Evolutionary conservation across 2,113 vertebrate species (phyloP), one percentile per base, ranked within the genome.

Genomic region (Vireo altiloquus): DNA sequence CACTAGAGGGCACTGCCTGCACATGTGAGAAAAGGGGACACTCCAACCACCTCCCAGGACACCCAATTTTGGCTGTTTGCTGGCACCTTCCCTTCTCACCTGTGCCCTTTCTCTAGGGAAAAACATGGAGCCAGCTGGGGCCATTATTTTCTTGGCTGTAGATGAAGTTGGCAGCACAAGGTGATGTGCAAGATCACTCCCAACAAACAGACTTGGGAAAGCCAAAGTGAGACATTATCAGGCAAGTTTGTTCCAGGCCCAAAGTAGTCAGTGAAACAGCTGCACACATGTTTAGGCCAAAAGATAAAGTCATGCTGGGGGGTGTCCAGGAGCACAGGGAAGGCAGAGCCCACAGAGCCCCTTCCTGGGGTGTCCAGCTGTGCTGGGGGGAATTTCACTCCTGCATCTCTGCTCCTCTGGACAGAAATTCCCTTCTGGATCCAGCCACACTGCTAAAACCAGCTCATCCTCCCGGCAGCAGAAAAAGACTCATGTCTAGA

Each of bases 1-100:
- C 98, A 95, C 98, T 97, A 98, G 98, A 97, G 98, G 98, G 96
- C 98, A 98, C 78, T 97, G 94, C 95, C 64, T 96, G 93, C 95
- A 71, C 95, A 39, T 39, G 18, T 79, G 64, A 97, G 95, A 53
- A 47, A 30, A 9, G 28, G 68, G 57, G 50, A 76, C 13, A 3
- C 35, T 37, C 66, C 20, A 2, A 35, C 4, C n/a, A 3, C 24
- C n/a, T 40, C 33, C 25, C 1, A 1, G 42, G 49, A 68, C 70
- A 27, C 56, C 35, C 52, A 20, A 0, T 37, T 70, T 20, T 35
- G 60, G 40, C 85, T 17, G 18, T 52, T 75, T 0, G 1, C 54
- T 64, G 71, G n/a, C 66, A 40, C 79, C 24, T 70, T 89, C 68
- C 33, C 64, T 35, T 37, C 57, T 76, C 68, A 44, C 86, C 63